Conservation (phyloP, 2,113 vertebrate species). For the Triplophysa rosa region DNA sequence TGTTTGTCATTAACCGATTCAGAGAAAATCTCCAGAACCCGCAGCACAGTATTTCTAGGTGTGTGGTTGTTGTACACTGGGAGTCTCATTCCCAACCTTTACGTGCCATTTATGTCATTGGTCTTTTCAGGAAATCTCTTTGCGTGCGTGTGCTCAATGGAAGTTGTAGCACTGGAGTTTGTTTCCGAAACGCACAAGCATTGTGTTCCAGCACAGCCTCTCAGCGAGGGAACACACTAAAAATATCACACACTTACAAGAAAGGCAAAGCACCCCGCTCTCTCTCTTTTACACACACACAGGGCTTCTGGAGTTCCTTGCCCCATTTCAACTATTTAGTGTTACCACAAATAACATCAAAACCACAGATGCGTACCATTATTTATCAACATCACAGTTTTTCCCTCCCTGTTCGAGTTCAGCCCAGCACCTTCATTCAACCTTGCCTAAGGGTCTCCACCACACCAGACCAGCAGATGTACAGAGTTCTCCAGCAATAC, state of each 20-base stretch:
- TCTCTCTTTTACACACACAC: constrained; percentile 22
- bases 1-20: too few species aligned
- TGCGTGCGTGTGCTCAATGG: constrained; percentile 9
- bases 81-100: too few species aligned
- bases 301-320: constrained; percentile 26
- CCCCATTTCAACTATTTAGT: constrained; percentile 24
- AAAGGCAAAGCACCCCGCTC: constrained; percentile 10
- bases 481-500: neutral
- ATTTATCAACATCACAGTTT: constrained; percentile 27
- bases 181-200: constrained; percentile 53
- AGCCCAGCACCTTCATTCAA: constrained; percentile 33
- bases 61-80: too few species aligned
- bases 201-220: constrained; percentile 52
- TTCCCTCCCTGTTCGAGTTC: constrained; percentile 13
- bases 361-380: constrained; percentile 9
- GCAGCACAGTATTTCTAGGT: too few species aligned
- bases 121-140: constrained; percentile 21
- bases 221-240: constrained; percentile 54
- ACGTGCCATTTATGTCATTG: neutral
- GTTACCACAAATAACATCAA: constrained; percentile 12
- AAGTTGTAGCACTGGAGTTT: constrained; percentile 44
- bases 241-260: constrained; percentile 55
- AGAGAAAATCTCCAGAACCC: too few species aligned
- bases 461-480: constrained; percentile 46
- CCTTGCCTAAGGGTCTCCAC: constrained; percentile 39